Evolutionary conservation across 2,797 vertebrate species (phyloP), one percentile per base, ranked within the genome.

Genomic region (Sparidentex hasta): DNA sequence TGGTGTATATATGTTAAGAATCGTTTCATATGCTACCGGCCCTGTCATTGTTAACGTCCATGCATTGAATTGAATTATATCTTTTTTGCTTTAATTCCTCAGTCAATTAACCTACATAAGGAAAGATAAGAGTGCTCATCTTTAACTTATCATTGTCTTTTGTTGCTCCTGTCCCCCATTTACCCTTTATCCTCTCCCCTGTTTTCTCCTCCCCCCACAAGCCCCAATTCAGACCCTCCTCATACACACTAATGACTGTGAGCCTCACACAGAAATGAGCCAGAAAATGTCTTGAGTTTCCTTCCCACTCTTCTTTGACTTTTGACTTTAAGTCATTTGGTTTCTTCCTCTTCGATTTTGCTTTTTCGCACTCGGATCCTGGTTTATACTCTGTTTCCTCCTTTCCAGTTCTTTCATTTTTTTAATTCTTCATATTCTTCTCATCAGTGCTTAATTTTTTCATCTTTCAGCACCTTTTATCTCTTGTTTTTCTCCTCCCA

Each of bases 81-180:
- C 65, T 85, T 78, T 85, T 83, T 85, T 75, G 65, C 87, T 91
- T 90, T 85, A 91, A 93, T 90, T 92, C 93, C 90, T 92, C 80
- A 92, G 88, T 92, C 92, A 94, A 94, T 94, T 94, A 94, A 93
- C 93, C 93, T 92, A 94, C 87, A 92, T 93, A 92, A 88, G 65
- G 76, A 86, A 65, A 84, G 87, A 90, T 90, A 87, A 87, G 80
- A 65, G 76, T 76, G 74, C 44, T 88, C 83, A 73, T 90, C 85
- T 81, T 90, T 84, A 92, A 90, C 80, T 90, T 88, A 86, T 90
- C 90, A 74, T 82, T 85, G 84, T 85, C 90, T 89, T 88, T 85
- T 89, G 83, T 91, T 87, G 80, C 84, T 86, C 79, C 69, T 88
- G 85, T 86, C 75, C 79, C 84, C 77, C 84, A 71, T 86, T 90